Evolutionary conservation across 2,797 vertebrate genomes (phyloP).

Genomic region (Chlorospingus semifuscus): DNA sequence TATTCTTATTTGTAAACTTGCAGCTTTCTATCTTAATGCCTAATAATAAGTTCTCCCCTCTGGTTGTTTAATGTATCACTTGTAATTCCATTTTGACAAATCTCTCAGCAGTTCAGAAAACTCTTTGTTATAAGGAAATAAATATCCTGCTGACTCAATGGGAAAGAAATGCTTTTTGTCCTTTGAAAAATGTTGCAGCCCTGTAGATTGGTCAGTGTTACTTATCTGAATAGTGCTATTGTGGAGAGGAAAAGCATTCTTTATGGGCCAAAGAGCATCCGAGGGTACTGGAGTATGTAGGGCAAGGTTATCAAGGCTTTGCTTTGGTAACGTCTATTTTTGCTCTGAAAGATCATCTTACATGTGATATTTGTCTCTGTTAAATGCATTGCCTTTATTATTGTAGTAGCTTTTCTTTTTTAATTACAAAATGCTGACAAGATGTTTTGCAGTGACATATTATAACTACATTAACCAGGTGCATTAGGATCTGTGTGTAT

Average conservation of each 20-base stretch:
- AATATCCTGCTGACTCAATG: slow-evolving; percentile 54
- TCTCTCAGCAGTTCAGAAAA: slow-evolving; percentile 55
- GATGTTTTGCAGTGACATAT: slow-evolving; percentile 51
- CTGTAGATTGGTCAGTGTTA: slow-evolving; percentile 49
- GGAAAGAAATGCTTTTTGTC: slow-evolving; percentile 44
- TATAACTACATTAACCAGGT: slow-evolving; percentile 61
- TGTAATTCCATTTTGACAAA: slow-evolving; percentile 37
- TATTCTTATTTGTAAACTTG: slow-evolving; percentile 51
- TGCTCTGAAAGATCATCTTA: slow-evolving; percentile 40
- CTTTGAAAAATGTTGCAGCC: slow-evolving; percentile 45
- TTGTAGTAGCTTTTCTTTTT: slow-evolving; percentile 47
- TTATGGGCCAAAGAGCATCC: slow-evolving; percentile 50
- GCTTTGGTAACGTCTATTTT: slow-evolving; percentile 12
- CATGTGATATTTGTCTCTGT: slow-evolving; percentile 5
- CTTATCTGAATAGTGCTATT: slow-evolving; percentile 49
- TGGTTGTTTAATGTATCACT: slow-evolving; percentile 50
- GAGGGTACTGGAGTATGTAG: slow-evolving; percentile 41
- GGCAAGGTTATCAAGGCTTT: slow-evolving; percentile 54
- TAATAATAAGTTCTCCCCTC: slow-evolving; percentile 47
- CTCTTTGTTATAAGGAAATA: slow-evolving; percentile 54
- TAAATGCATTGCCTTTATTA: slow-evolving; percentile 40
- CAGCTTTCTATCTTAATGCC: slow-evolving; percentile 46
- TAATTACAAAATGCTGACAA: slow-evolving; percentile 59
- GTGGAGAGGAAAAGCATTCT: slow-evolving; percentile 32
- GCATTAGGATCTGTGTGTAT: slow-evolving; percentile 37